phyloP scores from a whole-genome alignment of 2,888 invertebrate species.

The Brachycybe producta region DNA sequence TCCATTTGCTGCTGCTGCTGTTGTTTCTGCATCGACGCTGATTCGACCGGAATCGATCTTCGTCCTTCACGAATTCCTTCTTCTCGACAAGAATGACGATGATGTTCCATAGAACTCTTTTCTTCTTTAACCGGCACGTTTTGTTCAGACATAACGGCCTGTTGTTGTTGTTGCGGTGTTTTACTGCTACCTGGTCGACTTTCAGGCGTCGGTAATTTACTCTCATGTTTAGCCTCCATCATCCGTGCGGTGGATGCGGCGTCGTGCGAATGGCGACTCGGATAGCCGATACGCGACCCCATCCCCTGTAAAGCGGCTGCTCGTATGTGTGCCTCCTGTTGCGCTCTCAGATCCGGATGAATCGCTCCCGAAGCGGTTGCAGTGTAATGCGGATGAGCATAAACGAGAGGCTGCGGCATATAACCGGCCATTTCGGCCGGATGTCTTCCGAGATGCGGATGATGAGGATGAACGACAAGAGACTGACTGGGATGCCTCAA shows the following conservation, averaged over 20 bases:
- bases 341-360: constrained; percentile 24
- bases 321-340: constrained; percentile 18
- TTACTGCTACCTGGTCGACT: constrained; percentile 15
- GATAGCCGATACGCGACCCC: constrained; percentile 18
- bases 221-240: constrained; percentile 20
- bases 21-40: constrained; percentile 15
- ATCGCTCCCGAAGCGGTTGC: constrained; percentile 9
- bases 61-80: constrained; percentile 9
- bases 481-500: constrained; percentile 23
- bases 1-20: constrained; percentile 18
- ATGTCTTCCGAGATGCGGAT: constrained; percentile 21
- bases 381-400: constrained; percentile 20
- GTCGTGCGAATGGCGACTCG: background rate
- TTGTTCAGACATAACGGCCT: constrained; percentile 11
- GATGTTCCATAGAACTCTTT: constrained; percentile 13
- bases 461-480: constrained; percentile 22
- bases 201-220: constrained; percentile 13
- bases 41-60: constrained; percentile 6
- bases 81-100: constrained; percentile 13
- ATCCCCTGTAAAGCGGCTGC: constrained; percentile 22
- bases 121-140: constrained; percentile 9
- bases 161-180: constrained; percentile 17
- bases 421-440: constrained; percentile 20
- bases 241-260: too few relatives aligned
- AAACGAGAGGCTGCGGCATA: constrained; percentile 25